A percentile compares a stretch with the other conserved stretches of the same genome.
phyloP scores from a whole-genome alignment of 2,888 invertebrate species.

The Epistrophella euchroma region DNA sequence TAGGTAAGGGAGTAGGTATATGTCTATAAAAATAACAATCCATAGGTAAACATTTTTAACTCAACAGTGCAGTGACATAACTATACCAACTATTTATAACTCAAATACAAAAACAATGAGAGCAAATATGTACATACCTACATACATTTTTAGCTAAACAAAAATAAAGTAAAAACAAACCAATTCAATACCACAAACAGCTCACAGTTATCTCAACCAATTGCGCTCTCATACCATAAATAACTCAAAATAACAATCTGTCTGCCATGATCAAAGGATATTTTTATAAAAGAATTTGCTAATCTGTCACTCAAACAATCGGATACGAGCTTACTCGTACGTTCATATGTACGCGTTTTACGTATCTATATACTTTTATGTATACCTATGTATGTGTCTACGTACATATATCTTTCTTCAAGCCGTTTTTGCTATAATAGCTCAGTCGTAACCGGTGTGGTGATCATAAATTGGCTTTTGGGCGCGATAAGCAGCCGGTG shows the following conservation, averaged over 20 bases:
- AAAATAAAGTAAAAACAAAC: slow-evolving; percentile 4
- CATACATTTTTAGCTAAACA: neutral
- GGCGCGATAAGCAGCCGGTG: slow-evolving; percentile 62
- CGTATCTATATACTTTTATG: neutral
- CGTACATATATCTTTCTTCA: neutral
- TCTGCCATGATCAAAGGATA: slow-evolving; percentile 74
- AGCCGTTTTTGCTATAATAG: slow-evolving; percentile 25
- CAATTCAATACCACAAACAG: slow-evolving; percentile 10
- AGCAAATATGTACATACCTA: neutral
- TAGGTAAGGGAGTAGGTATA: too few species aligned
- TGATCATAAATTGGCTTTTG: slow-evolving; percentile 72
- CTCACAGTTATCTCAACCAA: slow-evolving; percentile 41
- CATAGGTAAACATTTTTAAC: slow-evolving; percentile 8
- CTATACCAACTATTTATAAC: slow-evolving; percentile 8
- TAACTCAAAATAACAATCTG: slow-evolving; percentile 71
- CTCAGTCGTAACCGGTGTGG: slow-evolving; percentile 51
- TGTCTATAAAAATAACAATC: too few species aligned
- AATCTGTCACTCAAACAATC: slow-evolving; percentile 69
- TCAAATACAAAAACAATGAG: neutral
- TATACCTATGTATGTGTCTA: neutral
- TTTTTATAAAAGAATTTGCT: slow-evolving; percentile 65
- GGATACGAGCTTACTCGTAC: slow-evolving; percentile 19
- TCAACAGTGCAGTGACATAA: slow-evolving; percentile 11
- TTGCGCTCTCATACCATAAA: slow-evolving; percentile 66
- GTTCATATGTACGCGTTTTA: neutral